Base-by-base conservation (phyloP, 2,888 invertebrate genomes). In the Bombylius major region DNA sequence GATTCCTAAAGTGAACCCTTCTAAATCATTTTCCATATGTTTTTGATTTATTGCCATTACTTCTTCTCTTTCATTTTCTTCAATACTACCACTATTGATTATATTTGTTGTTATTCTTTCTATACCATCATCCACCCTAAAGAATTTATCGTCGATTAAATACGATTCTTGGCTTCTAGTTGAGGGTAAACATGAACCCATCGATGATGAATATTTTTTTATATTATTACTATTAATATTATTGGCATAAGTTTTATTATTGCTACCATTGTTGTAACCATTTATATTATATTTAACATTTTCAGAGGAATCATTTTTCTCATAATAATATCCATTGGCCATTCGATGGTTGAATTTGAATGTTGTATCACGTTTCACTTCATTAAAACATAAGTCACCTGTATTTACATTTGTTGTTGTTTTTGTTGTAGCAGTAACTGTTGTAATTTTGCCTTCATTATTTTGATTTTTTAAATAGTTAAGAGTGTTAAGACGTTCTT, bases 1-100 rank as follows among this genome's bases (percentile, higher is more conserved):
- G 44, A 64, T 64, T n/a, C 64, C 64, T 39, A 64, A 57, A 9
- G 62, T 62, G 32, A 58, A 60, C 45, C 59, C 57, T 52, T 53
- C 47, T 44, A 52, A 54, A 55, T 59, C 59, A 50, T 56, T 56
- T 54, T 54, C 54, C 54, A 54, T 54, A 50, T 44, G 50, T 49
- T 49, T 33, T 32, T 54, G 54, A 42, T 42, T 42, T 42, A 42
- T 42, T 11, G 39, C 12, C 39, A 42, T 42, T 42, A 11, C 12
- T 42, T 42, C 39, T 23, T 23, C 23, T 23, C 23, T 14, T 46
- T 51, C 33, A 54, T 39, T 34, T 42, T 47, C 11, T 14, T 14
- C 47, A 23, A 23, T 23, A 3, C 23, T 23, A 23, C 23, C 7
- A 6, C 8, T 23, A 31, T 44, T 45, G 47, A 36, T 31, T 46